These are phyloP conservation scores for Zosterops pallidus DNA, from an alignment of 2,113 vertebrate genomes.

Conservation along the genomic window DNA sequence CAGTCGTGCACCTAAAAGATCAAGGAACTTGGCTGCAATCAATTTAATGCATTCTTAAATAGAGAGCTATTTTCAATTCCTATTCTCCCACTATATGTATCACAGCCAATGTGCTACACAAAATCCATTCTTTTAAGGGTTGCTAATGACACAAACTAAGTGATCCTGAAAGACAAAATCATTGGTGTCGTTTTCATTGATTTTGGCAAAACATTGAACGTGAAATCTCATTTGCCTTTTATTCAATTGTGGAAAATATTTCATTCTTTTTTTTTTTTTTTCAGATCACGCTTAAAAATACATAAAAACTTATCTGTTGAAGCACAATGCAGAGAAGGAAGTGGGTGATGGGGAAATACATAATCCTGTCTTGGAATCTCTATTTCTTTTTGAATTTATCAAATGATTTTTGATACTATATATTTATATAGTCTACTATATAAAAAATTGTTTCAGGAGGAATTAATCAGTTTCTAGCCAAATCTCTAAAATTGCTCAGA, in stretches of 20 bases:
- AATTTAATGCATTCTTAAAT: slow-evolving; percentile 35
- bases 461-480: neutral
- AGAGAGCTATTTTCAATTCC: neutral
- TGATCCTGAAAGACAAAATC: slow-evolving; percentile 19
- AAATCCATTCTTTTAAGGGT: slow-evolving; percentile 38
- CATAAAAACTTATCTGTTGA: neutral
- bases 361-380: neutral
- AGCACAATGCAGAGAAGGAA: neutral
- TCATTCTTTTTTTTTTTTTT: neutral
- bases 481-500: neutral
- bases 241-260: neutral
- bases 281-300: neutral
- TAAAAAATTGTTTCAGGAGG: neutral
- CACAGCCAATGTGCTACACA: neutral
- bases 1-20: neutral
- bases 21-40: neutral
- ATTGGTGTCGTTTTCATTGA: slow-evolving; percentile 21
- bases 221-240: slow-evolving; percentile 22
- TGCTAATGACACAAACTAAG: slow-evolving; percentile 29
- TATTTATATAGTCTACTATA: neutral
- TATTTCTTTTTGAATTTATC: neutral
- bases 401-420: neutral
- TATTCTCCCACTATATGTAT: neutral
- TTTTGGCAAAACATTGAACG: neutral
- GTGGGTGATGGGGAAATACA: neutral